Conservation (phyloP, 2,113 vertebrate genomes). For the Hylia prasina region DNA sequence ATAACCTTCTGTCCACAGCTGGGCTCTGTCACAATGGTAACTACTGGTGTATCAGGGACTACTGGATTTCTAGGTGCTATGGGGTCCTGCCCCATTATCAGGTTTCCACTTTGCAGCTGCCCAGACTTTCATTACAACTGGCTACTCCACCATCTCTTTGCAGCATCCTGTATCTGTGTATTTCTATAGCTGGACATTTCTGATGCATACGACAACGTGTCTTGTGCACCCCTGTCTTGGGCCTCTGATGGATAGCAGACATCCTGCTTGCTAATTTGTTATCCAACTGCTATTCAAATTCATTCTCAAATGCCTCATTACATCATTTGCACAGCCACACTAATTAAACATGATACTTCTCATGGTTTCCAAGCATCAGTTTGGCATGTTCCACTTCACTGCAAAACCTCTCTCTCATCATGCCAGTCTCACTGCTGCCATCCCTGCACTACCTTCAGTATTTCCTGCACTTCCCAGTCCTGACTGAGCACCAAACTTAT, state of each 20-base stretch:
- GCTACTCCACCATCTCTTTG: not conserved
- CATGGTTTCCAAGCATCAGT: not conserved
- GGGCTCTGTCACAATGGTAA: not conserved
- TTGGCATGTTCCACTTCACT: not conserved
- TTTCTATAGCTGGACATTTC: not conserved
- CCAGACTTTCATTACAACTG: not conserved
- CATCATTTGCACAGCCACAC: not conserved
- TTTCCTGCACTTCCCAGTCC: not conserved
- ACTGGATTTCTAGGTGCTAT: not conserved
- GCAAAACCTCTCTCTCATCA: not conserved
- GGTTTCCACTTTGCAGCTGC: not conserved
- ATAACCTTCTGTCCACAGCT: accelerated
- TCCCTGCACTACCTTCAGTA: not conserved
- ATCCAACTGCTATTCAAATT: not conserved
- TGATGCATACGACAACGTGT: not conserved
- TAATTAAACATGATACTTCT: not conserved
- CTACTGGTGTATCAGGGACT: not conserved
- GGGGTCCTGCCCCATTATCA: not conserved
- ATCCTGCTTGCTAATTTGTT: not conserved
- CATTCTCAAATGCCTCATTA: not conserved
- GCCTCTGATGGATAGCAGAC: not conserved
- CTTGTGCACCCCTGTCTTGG: not conserved
- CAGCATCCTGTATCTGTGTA: not conserved
- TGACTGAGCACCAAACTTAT: not conserved
- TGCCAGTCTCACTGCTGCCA: not conserved